These are phyloP conservation scores for Palythoa grandiflora DNA, from an alignment of 92 coral and sea anemone species.

Conservation along the genomic window DNA sequence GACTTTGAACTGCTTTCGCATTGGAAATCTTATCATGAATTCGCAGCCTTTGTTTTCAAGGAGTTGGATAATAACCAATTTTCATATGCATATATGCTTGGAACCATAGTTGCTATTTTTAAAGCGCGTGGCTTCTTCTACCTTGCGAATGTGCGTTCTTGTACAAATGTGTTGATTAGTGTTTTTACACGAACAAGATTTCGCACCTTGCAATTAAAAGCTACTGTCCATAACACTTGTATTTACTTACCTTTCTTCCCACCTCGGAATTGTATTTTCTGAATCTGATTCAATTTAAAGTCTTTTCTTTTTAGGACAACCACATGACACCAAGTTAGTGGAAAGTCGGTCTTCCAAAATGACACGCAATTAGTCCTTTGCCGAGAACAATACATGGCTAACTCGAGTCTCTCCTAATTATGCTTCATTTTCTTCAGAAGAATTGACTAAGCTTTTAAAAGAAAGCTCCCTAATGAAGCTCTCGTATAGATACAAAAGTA, in stretches of 20 bases:
- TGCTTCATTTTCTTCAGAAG: slow-evolving; percentile 64
- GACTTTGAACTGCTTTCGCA: not conserved
- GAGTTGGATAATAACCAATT: not conserved
- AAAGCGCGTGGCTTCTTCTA: not conserved
- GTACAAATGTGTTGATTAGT: slow-evolving; percentile 30
- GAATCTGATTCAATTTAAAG: slow-evolving; percentile 40
- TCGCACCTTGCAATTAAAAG: slow-evolving; percentile 56
- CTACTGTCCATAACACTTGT: slow-evolving; percentile 32
- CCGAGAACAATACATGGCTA: slow-evolving; percentile 50
- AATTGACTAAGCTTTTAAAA: slow-evolving; percentile 57
- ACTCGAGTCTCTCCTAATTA: slow-evolving; percentile 68
- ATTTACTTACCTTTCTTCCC: slow-evolving; percentile 24
- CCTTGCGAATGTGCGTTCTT: not conserved
- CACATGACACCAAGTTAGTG: not conserved
- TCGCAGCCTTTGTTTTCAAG: not conserved
- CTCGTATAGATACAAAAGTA: slow-evolving; percentile 61
- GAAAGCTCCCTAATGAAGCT: slow-evolving; percentile 65
- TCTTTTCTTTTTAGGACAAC: slow-evolving; percentile 27
- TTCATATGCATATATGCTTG: not conserved
- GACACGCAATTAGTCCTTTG: slow-evolving; percentile 46
- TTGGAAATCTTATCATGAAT: too few species aligned
- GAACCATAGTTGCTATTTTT: not conserved
- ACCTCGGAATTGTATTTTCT: not conserved
- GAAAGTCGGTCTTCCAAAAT: not conserved
- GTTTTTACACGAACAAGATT: slow-evolving; percentile 1